Conservation (phyloP, 2,113 vertebrate species). For the Rhynchomys soricoides region DNA sequence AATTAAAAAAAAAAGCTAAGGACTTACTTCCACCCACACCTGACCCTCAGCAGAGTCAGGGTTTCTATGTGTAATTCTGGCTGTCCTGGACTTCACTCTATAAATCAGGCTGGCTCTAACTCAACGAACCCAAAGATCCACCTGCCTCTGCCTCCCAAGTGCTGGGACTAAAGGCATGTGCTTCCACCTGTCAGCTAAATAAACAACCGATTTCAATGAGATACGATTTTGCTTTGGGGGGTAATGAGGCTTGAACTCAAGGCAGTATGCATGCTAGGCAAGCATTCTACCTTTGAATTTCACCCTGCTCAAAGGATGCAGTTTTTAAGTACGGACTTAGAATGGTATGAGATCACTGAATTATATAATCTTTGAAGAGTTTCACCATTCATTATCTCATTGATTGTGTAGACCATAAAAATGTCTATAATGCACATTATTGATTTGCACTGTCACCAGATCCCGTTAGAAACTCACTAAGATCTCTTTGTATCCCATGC, state of each 20-base stretch:
- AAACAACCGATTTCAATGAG: background rate
- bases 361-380: background rate
- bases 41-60: background rate
- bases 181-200: background rate
- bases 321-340: conserved; percentile 20
- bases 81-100: background rate
- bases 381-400: background rate
- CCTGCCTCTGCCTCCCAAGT: background rate
- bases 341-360: background rate
- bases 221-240: background rate
- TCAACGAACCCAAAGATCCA: background rate
- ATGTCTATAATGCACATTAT: background rate
- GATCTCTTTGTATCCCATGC: background rate
- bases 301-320: background rate
- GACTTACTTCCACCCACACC: background rate
- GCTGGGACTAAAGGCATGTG: background rate
- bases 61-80: background rate
- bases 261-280: background rate
- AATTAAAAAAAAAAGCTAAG: background rate
- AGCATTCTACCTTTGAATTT: background rate
- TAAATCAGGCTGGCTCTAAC: background rate
- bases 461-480: background rate
- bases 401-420: background rate
- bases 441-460: background rate
- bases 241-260: background rate